A percentile compares a stretch with the other conserved stretches of the same genome.
Evolutionary conservation across 1,140 invertebrate genomes (phyloP).

Genomic region (Bombyx mori): ASM3026992v2 NC_085107.1:6129001-6129500

Average conservation of each 20-base stretch:
- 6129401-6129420: slow-evolving; percentile 50
- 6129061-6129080: too few relatives aligned
- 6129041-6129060: too few relatives aligned
- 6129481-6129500: slow-evolving; percentile 70
- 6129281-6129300: too few relatives aligned
- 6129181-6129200: too few relatives aligned
- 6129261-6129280: neutral
- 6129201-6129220: too few relatives aligned
- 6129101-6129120: too few relatives aligned
- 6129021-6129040: too few relatives aligned
- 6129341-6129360: neutral
- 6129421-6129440: slow-evolving; percentile 72
- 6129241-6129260: neutral
- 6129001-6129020: too few relatives aligned
- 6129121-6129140: too few relatives aligned
- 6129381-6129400: slow-evolving; percentile 22
- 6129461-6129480: slow-evolving; percentile 63
- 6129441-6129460: slow-evolving; percentile 69
- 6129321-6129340: neutral
- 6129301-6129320: neutral
- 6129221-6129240: neutral
- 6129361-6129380: slow-evolving; percentile 22
- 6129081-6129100: too few relatives aligned
- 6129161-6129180: too few relatives aligned
- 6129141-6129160: too few relatives aligned